phyloP scores from a whole-genome alignment of 2,113 vertebrate genomes.

The Haemorhous mexicanus region DNA sequence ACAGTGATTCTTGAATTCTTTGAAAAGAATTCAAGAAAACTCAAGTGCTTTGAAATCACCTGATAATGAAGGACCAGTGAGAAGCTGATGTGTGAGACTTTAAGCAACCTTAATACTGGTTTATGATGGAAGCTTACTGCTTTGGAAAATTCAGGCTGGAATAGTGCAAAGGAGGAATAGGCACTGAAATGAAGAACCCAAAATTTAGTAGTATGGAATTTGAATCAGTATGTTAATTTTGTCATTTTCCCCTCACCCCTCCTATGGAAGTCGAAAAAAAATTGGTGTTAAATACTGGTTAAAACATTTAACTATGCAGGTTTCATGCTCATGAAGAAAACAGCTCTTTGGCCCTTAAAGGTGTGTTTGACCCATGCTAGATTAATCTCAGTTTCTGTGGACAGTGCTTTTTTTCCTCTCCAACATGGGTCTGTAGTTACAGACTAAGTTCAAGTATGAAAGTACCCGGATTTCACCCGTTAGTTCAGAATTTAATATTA shows the following conservation, averaged over 20 bases:
- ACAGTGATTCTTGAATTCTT: not conserved
- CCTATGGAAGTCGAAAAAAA: not conserved
- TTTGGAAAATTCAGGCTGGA: not conserved
- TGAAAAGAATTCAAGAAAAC: not conserved
- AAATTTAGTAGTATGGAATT: not conserved
- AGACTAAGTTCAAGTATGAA: not conserved
- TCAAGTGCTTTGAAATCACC: not conserved
- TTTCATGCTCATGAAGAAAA: not conserved
- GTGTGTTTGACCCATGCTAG: not conserved
- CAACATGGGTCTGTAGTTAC: not conserved
- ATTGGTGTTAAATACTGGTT: not conserved
- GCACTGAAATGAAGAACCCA: not conserved
- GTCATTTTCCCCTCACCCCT: rapidly evolving
- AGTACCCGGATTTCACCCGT: not conserved
- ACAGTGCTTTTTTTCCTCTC: not conserved
- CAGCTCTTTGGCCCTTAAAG: not conserved
- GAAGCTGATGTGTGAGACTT: not conserved
- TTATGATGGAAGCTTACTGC: not conserved
- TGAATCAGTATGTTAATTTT: not conserved
- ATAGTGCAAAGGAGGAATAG: not conserved
- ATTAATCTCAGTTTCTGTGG: not conserved
- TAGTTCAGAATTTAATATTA: not conserved
- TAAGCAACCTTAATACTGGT: not conserved
- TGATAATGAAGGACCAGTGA: not conserved
- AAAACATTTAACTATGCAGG: rapidly evolving